Evolutionary conservation across 2,888 invertebrate species (phyloP).

Genomic region (Coecobrya sp.): DNA sequence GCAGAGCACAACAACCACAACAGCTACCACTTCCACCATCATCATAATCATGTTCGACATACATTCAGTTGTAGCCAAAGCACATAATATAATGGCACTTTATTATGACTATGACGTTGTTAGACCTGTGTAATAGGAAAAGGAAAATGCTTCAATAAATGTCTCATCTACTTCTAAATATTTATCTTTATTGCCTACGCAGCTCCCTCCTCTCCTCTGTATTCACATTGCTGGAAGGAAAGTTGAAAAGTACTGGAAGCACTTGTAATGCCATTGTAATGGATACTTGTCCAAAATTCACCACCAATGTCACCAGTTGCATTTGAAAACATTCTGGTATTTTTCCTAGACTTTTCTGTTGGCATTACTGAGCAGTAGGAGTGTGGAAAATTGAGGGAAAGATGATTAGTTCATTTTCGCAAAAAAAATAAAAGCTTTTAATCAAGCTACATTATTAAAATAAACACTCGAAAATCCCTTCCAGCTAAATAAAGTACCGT

Average conservation of each 20-base stretch:
- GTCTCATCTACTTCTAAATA: slow-evolving; percentile 23
- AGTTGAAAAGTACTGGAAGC: not conserved
- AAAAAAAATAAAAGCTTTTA: no score
- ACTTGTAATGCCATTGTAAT: not conserved
- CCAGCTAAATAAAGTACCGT: not conserved
- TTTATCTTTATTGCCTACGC: slow-evolving; percentile 24
- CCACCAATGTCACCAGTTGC: not conserved
- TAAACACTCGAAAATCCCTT: not conserved
- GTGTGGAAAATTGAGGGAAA: not conserved
- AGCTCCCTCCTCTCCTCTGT: not conserved
- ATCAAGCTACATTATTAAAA: not conserved
- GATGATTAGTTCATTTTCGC: no score
- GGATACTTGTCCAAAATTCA: not conserved
- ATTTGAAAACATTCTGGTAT: not conserved
- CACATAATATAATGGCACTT: slow-evolving; percentile 2
- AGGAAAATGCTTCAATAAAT: slow-evolving; percentile 3
- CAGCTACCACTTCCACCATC: slow-evolving; percentile 5
- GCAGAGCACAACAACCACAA: slow-evolving; percentile 5
- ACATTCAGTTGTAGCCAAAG: not conserved
- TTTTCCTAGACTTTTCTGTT: not conserved
- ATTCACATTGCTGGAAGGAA: not conserved
- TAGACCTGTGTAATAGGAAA: slow-evolving; percentile 13
- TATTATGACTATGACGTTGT: slow-evolving; percentile 50
- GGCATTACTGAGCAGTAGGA: not conserved
- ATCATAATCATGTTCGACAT: not conserved